Conservation (phyloP, 1,140 invertebrate species). For the Cylas formicarius region DNA sequence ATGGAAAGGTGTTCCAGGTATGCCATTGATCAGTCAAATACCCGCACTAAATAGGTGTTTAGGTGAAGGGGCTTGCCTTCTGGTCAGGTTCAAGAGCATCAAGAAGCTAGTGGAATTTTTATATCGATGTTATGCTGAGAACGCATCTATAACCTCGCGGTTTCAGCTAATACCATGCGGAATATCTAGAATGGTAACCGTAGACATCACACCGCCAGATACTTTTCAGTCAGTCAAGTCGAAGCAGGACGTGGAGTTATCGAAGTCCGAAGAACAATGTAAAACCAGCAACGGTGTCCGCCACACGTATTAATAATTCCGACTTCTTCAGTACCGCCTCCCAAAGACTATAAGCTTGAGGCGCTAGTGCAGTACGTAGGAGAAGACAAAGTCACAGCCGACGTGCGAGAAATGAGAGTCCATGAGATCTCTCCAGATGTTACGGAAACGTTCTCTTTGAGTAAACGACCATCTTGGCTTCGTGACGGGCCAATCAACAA, state of each 20-base stretch:
- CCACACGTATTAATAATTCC: too few relatives aligned
- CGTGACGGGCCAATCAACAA: conserved; percentile 11
- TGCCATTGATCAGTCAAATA: not conserved
- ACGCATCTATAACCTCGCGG: conserved; percentile 11
- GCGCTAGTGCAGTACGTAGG: conserved; percentile 7
- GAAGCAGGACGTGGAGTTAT: too few relatives aligned
- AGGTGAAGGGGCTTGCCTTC: conserved; percentile 23
- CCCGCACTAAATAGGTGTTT: not conserved
- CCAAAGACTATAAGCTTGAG: conserved; percentile 8
- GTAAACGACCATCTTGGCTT: conserved; percentile 17
- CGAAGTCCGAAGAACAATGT: too few relatives aligned
- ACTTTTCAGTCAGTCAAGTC: too few relatives aligned
- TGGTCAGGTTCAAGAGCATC: conserved; percentile 20
- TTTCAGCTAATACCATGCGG: conserved; percentile 24
- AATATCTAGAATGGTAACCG: conserved; percentile 23
- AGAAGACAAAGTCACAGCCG: conserved; percentile 6
- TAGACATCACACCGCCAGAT: conserved; percentile 27
- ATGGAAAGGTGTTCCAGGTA: conserved; percentile 25
- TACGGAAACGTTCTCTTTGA: conserved; percentile 2
- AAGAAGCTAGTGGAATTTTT: conserved; percentile 20
- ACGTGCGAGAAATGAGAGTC: conserved; percentile 1
- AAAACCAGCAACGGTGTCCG: too few relatives aligned
- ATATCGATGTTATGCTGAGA: conserved; percentile 12
- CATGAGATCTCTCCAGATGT: conserved; percentile 19
- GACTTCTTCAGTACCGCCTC: conserved; percentile 4